A percentile compares a stretch with the other conserved stretches of the same genome.
phyloP scores from a whole-genome alignment of 1,140 invertebrate genomes.

The Hylaeus anthracinus region DNA sequence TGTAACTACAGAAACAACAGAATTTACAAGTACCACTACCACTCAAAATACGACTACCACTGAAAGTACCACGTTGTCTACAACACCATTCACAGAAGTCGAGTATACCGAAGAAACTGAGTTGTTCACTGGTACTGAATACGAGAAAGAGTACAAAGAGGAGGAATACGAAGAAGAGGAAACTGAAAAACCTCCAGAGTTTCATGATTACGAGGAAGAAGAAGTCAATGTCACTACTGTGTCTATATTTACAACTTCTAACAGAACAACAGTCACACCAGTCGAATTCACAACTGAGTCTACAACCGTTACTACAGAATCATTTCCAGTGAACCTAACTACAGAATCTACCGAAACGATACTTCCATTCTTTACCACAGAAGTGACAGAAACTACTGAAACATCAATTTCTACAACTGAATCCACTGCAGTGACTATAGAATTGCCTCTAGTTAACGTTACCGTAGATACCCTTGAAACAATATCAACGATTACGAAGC shows the following conservation, averaged over 20 bases:
- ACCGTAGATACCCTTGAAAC: not conserved
- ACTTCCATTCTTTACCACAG: no score
- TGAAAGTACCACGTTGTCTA: not conserved
- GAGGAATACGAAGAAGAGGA: not conserved
- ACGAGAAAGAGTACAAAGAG: not conserved
- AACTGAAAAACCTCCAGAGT: not conserved
- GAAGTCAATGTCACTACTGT: not conserved
- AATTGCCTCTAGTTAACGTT: not conserved
- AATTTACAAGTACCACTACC: not conserved
- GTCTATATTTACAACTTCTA: not conserved
- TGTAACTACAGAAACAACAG: not conserved
- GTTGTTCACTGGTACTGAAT: not conserved
- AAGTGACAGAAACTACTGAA: not conserved
- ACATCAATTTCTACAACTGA: not conserved
- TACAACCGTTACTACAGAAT: not conserved
- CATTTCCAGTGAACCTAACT: not conserved
- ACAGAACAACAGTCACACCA: not conserved
- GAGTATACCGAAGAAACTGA: not conserved
- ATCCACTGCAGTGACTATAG: not conserved
- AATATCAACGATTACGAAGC: not conserved
- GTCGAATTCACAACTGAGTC: not conserved
- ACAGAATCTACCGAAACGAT: no score
- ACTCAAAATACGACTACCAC: no score
- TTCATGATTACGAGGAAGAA: not conserved
- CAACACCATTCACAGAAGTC: not conserved